These are phyloP conservation scores for Limnephilus auricula DNA, from an alignment of 2,888 invertebrate genomes.

Conservation along the genomic window DNA sequence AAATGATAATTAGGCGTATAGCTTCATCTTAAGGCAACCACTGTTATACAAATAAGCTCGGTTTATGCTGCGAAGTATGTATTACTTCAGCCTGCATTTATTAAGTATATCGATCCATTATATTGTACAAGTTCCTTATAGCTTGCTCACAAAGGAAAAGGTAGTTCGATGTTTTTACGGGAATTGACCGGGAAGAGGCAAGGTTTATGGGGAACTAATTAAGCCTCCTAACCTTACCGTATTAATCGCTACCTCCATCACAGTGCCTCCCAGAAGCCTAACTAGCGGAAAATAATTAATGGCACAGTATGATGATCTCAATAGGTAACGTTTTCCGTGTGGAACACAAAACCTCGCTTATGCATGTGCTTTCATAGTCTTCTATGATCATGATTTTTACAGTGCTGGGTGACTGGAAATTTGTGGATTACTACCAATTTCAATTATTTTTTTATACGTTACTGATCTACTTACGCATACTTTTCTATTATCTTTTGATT, in stretches of 20 bases:
- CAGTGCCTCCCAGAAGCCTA: neutral
- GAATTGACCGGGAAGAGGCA: neutral
- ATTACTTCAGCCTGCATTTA: neutral
- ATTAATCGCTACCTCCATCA: neutral
- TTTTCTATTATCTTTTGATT: neutral
- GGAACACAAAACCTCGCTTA: conserved; percentile 27
- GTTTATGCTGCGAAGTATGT: neutral
- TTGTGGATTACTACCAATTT: neutral
- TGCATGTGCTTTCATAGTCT: neutral
- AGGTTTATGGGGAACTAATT: conserved; percentile 10
- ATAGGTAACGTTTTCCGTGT: conserved; percentile 32
- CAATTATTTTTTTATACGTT: neutral
- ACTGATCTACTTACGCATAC: neutral
- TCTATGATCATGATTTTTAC: neutral
- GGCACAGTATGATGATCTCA: conserved; percentile 12
- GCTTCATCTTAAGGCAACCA: too few relatives aligned
- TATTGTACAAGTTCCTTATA: neutral
- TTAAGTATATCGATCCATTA: neutral
- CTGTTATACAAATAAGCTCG: neutral
- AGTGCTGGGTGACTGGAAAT: neutral
- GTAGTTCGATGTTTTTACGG: neutral
- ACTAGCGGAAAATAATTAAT: conserved; percentile 36
- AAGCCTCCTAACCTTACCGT: neutral
- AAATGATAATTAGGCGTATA: too few relatives aligned
- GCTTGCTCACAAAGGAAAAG: neutral